Conservation (phyloP, 2,113 vertebrate genomes). For the Podarcis raffonei region DNA sequence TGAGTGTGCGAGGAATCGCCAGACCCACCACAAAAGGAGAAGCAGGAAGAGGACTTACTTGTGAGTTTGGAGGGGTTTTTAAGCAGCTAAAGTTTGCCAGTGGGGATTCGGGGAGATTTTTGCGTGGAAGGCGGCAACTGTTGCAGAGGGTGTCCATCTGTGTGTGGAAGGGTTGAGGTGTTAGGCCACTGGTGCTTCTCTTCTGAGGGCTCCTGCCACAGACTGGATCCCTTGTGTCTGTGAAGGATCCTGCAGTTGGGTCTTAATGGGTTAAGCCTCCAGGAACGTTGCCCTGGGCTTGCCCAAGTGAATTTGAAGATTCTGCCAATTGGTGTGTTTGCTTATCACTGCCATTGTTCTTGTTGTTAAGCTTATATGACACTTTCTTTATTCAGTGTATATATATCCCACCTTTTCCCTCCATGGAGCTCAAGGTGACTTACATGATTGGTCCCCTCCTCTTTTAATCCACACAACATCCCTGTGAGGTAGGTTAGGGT, state of each 20-base stretch:
- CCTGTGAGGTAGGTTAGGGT: too few species aligned
- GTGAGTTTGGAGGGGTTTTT: background rate
- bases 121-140: background rate
- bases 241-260: background rate
- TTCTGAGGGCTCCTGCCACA: background rate
- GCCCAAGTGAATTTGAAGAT: background rate
- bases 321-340: background rate
- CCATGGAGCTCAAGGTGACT: too few species aligned
- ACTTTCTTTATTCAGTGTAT: too few species aligned
- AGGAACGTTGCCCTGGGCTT: too few species aligned
- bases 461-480: too few species aligned
- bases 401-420: too few species aligned
- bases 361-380: too few species aligned
- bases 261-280: too few species aligned
- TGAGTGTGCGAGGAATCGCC: background rate
- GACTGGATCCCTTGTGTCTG: background rate
- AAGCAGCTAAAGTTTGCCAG: background rate
- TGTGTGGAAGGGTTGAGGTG: rapidly evolving
- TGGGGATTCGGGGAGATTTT: background rate
- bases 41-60: too few species aligned
- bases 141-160: background rate
- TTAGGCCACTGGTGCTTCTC: background rate
- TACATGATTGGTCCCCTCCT: too few species aligned
- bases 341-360: too few species aligned
- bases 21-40: background rate